phyloP scores from a whole-genome alignment of 2,888 invertebrate genomes.

The Mythimna ferrago region DNA sequence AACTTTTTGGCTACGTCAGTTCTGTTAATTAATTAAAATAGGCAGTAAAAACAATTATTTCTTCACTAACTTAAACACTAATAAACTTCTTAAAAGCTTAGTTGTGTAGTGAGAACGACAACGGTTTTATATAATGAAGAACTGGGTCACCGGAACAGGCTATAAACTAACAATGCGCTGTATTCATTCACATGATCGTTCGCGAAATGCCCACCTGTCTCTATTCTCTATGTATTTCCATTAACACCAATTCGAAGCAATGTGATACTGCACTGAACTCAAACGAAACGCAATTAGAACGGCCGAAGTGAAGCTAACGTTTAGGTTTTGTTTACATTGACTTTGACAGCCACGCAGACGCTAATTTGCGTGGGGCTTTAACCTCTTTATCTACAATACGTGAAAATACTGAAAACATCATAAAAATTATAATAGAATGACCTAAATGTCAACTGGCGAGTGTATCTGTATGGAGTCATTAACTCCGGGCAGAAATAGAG shows the following conservation, averaged over 20 bases:
- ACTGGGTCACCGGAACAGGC: conserved; percentile 61
- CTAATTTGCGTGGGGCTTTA: conserved; percentile 57
- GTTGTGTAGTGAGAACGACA: neutral
- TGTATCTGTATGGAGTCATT: conserved; percentile 81
- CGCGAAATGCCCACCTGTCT: conserved; percentile 31
- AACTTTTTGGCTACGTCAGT: neutral
- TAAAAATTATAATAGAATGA: conserved; percentile 76
- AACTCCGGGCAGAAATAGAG: conserved; percentile 81
- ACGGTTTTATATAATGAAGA: conserved; percentile 41
- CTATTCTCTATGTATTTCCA: conserved; percentile 22
- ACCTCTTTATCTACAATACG: conserved; percentile 42
- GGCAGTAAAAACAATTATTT: neutral
- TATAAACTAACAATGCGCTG: conserved; percentile 44
- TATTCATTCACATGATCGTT: conserved; percentile 47
- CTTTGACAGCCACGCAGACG: conserved; percentile 55
- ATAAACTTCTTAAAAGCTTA: conserved; percentile 14
- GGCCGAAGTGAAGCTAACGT: conserved; percentile 26
- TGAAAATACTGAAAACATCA: conserved; percentile 65
- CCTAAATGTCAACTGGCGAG: conserved; percentile 83
- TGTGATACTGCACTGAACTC: conserved; percentile 17
- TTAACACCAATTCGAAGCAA: conserved; percentile 29
- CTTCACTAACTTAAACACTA: neutral
- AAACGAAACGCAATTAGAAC: conserved; percentile 13
- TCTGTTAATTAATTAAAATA: neutral
- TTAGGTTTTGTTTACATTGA: conserved; percentile 48